A percentile compares a stretch with the other conserved stretches of the same genome.
phyloP scores from a whole-genome alignment of 2,888 invertebrate species.

The Amphiduros pacificus region DNA sequence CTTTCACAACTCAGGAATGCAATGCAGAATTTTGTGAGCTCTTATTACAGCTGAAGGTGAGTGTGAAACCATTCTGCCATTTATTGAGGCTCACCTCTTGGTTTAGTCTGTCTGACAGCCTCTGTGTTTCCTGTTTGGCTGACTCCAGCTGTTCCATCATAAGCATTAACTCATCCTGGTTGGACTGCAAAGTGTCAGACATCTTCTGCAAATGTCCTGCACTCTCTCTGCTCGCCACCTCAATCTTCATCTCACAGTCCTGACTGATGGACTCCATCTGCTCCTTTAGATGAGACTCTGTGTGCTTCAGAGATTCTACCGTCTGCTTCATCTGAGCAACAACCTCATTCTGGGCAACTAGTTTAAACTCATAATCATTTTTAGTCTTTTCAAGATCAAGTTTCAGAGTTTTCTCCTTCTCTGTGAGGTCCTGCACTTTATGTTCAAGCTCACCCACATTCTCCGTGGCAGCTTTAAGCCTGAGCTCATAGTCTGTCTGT shows the following conservation, averaged over 20 bases:
- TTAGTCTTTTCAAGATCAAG: conserved; percentile 19
- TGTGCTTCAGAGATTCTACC: conserved; percentile 2
- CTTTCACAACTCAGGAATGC: too few relatives aligned
- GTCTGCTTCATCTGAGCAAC: conserved; percentile 12
- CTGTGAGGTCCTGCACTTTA: conserved; percentile 16
- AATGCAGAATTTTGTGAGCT: too few relatives aligned
- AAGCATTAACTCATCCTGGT: conserved; percentile 16
- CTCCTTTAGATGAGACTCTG: conserved; percentile 24
- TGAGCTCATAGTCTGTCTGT: conserved; percentile 14
- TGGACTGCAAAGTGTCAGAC: conserved; percentile 8
- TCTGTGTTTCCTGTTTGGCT: conserved; percentile 6
- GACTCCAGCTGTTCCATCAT: conserved; percentile 19
- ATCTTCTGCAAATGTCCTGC: conserved; percentile 14
- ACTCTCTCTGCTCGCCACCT: conserved; percentile 8
- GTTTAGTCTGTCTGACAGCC: conserved; percentile 6
- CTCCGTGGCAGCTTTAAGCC: background rate
- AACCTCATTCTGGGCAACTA: conserved; percentile 16
- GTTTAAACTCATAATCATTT: conserved; percentile 14
- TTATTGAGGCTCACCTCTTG: too few relatives aligned
- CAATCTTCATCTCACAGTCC: conserved; percentile 14
- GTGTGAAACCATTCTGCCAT: too few relatives aligned
- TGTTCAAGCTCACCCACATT: conserved; percentile 7
- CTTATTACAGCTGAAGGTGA: too few relatives aligned
- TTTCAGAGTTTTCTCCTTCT: conserved; percentile 26
- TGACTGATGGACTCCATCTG: conserved; percentile 25